phyloP scores from a whole-genome alignment of 2,888 invertebrate genomes.

The Nephrotoma flavescens region DNA sequence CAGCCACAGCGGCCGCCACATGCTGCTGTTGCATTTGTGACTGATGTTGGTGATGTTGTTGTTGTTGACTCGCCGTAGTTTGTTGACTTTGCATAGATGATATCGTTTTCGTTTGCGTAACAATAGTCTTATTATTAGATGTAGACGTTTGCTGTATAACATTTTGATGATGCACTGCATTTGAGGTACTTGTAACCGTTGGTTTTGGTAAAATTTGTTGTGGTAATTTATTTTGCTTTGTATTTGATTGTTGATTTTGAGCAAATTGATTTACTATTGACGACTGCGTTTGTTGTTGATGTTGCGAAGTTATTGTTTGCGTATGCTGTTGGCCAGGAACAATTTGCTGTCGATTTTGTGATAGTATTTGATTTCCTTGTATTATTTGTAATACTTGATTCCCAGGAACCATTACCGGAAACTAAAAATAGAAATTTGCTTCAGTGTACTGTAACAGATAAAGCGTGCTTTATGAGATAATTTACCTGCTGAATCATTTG shows the following conservation, averaged over 20 bases:
- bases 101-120: conserved; percentile 14
- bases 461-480: neutral
- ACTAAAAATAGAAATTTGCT: neutral
- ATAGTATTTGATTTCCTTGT: conserved; percentile 17
- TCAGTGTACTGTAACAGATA: conserved; percentile 21
- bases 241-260: conserved; percentile 21
- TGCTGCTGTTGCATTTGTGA: conserved; percentile 21
- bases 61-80: conserved; percentile 13
- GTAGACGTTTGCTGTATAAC: conserved; percentile 14
- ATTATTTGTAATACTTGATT: conserved; percentile 20
- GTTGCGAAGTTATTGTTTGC: conserved; percentile 27
- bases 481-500: conserved; percentile 6
- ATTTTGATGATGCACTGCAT: conserved; percentile 15
- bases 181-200: conserved; percentile 15
- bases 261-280: conserved; percentile 6
- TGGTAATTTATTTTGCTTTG: conserved; percentile 34
- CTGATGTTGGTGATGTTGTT: conserved; percentile 10
- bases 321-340: conserved; percentile 9
- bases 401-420: conserved; percentile 15
- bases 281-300: conserved; percentile 13
- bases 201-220: conserved; percentile 49
- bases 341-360: conserved; percentile 10
- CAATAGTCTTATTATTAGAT: conserved; percentile 11
- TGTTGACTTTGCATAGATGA: conserved; percentile 7
- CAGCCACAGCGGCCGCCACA: conserved; percentile 7